A percentile compares a stretch with the other conserved stretches of the same genome.
phyloP scores from a whole-genome alignment of 1,140 invertebrate species.

The Anastrepha obliqua region DNA sequence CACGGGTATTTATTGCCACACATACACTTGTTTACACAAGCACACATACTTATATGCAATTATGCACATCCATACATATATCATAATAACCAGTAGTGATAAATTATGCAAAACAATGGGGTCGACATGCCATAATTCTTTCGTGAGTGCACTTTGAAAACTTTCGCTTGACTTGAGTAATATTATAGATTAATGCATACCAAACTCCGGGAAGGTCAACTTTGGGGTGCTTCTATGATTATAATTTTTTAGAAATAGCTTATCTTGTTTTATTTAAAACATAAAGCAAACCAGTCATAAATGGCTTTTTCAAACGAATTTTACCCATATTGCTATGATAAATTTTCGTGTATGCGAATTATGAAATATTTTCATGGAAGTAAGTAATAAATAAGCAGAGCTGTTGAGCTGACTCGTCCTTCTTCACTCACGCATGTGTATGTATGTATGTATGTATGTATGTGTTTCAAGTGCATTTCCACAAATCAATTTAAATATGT shows the following conservation, averaged over 20 bases:
- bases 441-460: not conserved
- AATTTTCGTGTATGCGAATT: not conserved
- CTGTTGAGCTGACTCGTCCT: not conserved
- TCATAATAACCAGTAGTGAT: slow-evolving; percentile 6
- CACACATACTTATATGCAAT: too few species aligned
- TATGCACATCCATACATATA: not conserved
- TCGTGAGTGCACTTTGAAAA: too few species aligned
- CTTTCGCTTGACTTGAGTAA: too few species aligned
- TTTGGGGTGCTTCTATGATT: too few species aligned
- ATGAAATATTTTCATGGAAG: slow-evolving; percentile 32
- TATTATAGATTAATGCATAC: too few species aligned
- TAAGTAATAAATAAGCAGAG: slow-evolving; percentile 11
- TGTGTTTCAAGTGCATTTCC: slow-evolving; percentile 34
- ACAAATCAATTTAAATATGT: slow-evolving; percentile 37
- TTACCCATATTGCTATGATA: not conserved
- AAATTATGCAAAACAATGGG: not conserved
- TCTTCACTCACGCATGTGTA: not conserved
- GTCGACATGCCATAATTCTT: too few species aligned
- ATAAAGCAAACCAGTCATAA: not conserved
- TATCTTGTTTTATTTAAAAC: too few species aligned
- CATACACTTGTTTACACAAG: too few species aligned
- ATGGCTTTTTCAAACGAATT: not conserved
- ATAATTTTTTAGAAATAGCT: too few species aligned
- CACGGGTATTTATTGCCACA: not conserved
- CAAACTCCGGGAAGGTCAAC: too few species aligned